These are phyloP conservation scores for Epinephelus coioides DNA, from an alignment of 2,797 vertebrate genomes.

Conservation along the genomic window DNA sequence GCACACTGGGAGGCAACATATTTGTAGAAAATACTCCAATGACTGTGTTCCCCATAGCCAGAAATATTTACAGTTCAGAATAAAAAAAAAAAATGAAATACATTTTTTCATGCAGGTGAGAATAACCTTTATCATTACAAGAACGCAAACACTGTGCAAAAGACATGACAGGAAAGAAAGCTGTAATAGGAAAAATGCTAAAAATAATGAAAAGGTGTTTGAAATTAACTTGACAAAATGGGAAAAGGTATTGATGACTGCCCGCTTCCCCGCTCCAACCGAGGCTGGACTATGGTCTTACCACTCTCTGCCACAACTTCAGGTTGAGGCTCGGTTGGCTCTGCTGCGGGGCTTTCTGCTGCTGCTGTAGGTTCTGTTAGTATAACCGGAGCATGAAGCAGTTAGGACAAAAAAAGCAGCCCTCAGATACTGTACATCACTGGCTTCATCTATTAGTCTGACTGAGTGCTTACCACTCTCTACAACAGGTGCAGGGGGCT, in stretches of 20 bases:
- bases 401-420: slow-evolving; percentile 35
- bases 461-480: slow-evolving; percentile 72
- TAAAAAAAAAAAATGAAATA: too few species aligned
- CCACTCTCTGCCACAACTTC: slow-evolving; percentile 62
- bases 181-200: slow-evolving; percentile 36
- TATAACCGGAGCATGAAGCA: slow-evolving; percentile 46
- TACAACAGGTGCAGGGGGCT: slow-evolving; percentile 42
- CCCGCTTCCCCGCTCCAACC: slow-evolving; percentile 26
- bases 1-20: slow-evolving; percentile 16
- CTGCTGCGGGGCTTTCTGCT: slow-evolving; percentile 63
- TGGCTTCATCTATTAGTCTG: slow-evolving; percentile 23
- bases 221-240: slow-evolving; percentile 19
- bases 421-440: not conserved
- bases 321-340: slow-evolving; percentile 50
- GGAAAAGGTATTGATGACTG: not conserved
- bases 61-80: slow-evolving; percentile 9
- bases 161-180: not conserved
- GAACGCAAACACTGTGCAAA: slow-evolving; percentile 26
- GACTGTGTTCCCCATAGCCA: slow-evolving; percentile 3
- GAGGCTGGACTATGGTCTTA: slow-evolving; percentile 55
- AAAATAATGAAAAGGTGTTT: slow-evolving; percentile 9
- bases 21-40: slow-evolving; percentile 6
- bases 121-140: slow-evolving; percentile 48
- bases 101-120: slow-evolving; percentile 12
- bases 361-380: slow-evolving; percentile 69